Evolutionary conservation across 2,888 invertebrate species (phyloP).

Genomic region (Lissocephala sabroskyi): DNA sequence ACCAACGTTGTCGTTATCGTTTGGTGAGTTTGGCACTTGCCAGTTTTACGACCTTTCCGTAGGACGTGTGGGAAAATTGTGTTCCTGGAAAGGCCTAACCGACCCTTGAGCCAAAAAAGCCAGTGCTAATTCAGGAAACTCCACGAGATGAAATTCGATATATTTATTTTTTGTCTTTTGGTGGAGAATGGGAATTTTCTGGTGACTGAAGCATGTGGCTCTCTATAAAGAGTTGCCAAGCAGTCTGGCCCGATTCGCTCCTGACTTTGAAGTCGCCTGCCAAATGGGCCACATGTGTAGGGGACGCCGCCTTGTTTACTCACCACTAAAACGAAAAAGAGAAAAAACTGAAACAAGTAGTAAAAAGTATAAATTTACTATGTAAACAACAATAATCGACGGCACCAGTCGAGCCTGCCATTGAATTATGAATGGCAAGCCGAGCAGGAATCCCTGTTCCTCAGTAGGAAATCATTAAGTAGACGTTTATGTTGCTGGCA

Average conservation of each 20-base stretch:
- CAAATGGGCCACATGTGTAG: slow-evolving; percentile 44
- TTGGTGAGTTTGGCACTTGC: slow-evolving; percentile 63
- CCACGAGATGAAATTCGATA: too few relatives aligned
- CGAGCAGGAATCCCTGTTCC: slow-evolving; percentile 5
- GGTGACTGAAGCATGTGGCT: slow-evolving; percentile 16
- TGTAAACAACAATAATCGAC: slow-evolving; percentile 50
- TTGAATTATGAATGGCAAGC: slow-evolving; percentile 45
- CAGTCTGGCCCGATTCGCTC: slow-evolving; percentile 37
- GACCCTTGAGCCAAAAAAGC: too few relatives aligned
- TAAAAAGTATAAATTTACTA: slow-evolving; percentile 65
- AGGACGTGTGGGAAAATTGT: slow-evolving; percentile 55
- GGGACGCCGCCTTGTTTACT: slow-evolving; percentile 43
- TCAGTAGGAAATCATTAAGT: slow-evolving; percentile 60
- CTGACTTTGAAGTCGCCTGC: slow-evolving; percentile 48
- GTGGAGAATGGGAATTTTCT: slow-evolving; percentile 46
- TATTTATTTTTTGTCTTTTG: slow-evolving; percentile 6
- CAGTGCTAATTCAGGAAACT: slow-evolving; percentile 47
- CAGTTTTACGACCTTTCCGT: slow-evolving; percentile 53
- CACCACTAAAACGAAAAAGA: slow-evolving; percentile 61
- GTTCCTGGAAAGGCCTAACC: slow-evolving; percentile 1
- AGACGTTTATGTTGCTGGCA: slow-evolving; percentile 52
- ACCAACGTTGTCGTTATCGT: slow-evolving; percentile 10
- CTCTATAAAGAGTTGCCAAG: slow-evolving; percentile 35
- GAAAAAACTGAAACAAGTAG: slow-evolving; percentile 65
- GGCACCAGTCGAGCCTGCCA: slow-evolving; percentile 4